A percentile compares a stretch with the other conserved stretches of the same genome.
Conservation (phyloP, 2,797 vertebrate genomes). For the Myripristis murdjan region DNA sequence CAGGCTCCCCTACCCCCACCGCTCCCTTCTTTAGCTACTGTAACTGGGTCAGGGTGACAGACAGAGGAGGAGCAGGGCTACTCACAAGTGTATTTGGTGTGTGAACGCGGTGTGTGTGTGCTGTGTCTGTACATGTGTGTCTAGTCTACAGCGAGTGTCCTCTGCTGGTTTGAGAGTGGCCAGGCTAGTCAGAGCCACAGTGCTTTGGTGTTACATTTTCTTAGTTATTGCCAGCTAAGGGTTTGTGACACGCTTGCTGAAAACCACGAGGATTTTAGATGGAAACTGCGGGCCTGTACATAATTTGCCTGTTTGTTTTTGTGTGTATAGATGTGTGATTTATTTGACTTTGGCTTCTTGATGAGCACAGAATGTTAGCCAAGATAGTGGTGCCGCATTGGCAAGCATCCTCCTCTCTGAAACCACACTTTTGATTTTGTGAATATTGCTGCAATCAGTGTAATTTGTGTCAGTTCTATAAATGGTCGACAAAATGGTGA, state of each 20-base stretch:
- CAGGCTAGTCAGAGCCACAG: slow-evolving; percentile 25
- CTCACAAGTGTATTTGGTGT: slow-evolving; percentile 48
- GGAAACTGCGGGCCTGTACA: background rate
- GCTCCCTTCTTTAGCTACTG: slow-evolving; percentile 33
- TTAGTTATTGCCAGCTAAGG: slow-evolving; percentile 6
- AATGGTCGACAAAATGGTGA: background rate
- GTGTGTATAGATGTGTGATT: background rate
- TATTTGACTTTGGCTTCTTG: background rate
- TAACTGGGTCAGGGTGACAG: slow-evolving; percentile 71
- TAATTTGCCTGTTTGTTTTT: background rate
- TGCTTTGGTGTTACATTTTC: slow-evolving; percentile 30
- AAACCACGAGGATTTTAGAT: background rate
- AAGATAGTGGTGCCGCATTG: too few relatives aligned
- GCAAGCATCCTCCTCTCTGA: too few relatives aligned
- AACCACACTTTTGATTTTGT: background rate
- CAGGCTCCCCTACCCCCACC: slow-evolving; percentile 13
- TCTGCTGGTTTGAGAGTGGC: background rate
- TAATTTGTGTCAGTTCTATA: background rate
- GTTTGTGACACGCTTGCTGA: background rate
- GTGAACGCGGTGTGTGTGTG: slow-evolving; percentile 19
- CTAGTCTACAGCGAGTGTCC: slow-evolving; percentile 15
- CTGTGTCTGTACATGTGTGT: slow-evolving; percentile 24
- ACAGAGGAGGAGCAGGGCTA: slow-evolving; percentile 40
- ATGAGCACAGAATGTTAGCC: too few relatives aligned
- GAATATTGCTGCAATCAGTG: background rate